phyloP scores from a whole-genome alignment of 2,888 invertebrate species.

The Apamea monoglypha region DNA sequence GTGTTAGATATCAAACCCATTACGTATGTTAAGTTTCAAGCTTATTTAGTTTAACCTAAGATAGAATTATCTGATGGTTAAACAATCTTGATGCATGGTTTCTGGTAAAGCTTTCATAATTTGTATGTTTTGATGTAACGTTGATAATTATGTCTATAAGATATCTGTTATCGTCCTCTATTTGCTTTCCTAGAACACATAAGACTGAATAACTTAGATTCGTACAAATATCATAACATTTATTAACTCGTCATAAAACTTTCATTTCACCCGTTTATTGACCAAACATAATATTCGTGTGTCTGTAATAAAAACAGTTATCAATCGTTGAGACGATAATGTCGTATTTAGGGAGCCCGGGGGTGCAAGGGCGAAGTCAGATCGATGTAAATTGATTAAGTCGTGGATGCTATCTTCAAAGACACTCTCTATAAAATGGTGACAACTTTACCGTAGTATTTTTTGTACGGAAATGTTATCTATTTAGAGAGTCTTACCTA shows the following conservation, averaged over 20 bases:
- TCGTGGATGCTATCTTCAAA: constrained; percentile 61
- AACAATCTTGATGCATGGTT: neutral
- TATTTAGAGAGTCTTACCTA: neutral
- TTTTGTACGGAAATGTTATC: neutral
- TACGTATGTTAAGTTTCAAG: neutral
- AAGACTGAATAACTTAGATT: neutral
- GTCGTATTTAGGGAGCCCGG: constrained; percentile 72
- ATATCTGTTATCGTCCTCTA: neutral
- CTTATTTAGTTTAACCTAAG: neutral
- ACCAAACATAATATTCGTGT: constrained; percentile 54
- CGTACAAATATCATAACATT: constrained; percentile 37
- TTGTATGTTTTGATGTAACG: neutral
- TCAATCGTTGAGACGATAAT: constrained; percentile 75
- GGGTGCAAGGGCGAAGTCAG: constrained; percentile 70
- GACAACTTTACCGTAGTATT: neutral
- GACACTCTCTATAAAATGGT: constrained; percentile 23
- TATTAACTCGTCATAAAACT: constrained; percentile 22
- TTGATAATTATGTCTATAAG: neutral
- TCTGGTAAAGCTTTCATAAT: neutral
- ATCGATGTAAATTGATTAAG: constrained; percentile 76
- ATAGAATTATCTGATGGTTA: neutral
- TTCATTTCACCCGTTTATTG: constrained; percentile 46
- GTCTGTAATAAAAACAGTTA: constrained; percentile 73
- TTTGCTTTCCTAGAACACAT: constrained; percentile 6
- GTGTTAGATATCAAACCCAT: neutral